Conservation (phyloP, 2,797 vertebrate genomes). For the Catostomus latipinnis region DNA sequence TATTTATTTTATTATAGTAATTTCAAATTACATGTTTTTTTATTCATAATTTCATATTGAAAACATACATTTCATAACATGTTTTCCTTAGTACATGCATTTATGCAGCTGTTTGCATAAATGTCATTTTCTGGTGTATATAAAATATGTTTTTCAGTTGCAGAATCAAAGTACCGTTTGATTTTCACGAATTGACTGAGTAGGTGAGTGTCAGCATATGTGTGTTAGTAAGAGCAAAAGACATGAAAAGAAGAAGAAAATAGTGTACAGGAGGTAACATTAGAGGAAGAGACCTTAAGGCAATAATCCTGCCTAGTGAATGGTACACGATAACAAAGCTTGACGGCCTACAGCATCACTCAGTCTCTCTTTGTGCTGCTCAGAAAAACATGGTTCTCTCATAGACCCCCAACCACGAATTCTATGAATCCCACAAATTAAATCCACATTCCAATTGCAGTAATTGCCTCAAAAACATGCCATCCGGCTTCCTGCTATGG, state of each 20-base stretch:
- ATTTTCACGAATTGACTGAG: neutral
- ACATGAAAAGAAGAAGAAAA: neutral
- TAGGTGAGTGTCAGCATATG: neutral
- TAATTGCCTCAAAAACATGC: slow-evolving; percentile 21
- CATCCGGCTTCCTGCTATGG: slow-evolving; percentile 26
- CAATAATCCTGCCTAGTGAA: slow-evolving; percentile 20
- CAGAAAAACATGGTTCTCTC: neutral
- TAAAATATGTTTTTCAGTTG: too few relatives aligned
- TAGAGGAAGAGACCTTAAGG: slow-evolving; percentile 23
- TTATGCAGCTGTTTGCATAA: too few relatives aligned
- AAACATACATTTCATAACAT: too few relatives aligned
- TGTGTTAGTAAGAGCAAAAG: slow-evolving; percentile 9
- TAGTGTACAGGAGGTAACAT: slow-evolving; percentile 13
- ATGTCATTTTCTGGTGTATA: too few relatives aligned
- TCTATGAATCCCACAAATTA: slow-evolving; percentile 41
- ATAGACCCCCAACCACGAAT: slow-evolving; percentile 32
- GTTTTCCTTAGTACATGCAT: too few relatives aligned
- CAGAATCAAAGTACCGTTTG: neutral
- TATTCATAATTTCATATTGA: too few relatives aligned
- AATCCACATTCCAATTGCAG: slow-evolving; percentile 15
- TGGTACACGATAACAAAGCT: slow-evolving; percentile 31
- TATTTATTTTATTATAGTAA: too few relatives aligned
- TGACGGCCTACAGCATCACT: slow-evolving; percentile 6
- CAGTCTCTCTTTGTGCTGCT: slow-evolving; percentile 5
- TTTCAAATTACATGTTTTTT: too few relatives aligned